phyloP scores from a whole-genome alignment of 2,888 invertebrate genomes.

The Tuta absoluta region DNA sequence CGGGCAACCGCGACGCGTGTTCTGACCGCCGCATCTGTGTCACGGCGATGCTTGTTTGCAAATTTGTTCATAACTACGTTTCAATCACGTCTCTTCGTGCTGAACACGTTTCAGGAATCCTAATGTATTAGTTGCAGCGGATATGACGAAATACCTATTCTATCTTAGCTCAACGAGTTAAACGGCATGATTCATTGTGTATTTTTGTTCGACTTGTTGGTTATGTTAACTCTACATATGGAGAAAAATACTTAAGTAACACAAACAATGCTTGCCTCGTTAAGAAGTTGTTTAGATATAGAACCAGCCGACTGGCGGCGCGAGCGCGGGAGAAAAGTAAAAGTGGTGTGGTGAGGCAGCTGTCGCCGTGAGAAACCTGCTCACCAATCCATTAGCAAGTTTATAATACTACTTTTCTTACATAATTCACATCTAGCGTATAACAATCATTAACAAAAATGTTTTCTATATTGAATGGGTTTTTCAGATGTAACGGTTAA shows the following conservation, averaged over 20 bases:
- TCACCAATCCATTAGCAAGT: slow-evolving; percentile 28
- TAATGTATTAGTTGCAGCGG: background rate
- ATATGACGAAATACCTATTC: background rate
- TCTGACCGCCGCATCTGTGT: slow-evolving; percentile 59
- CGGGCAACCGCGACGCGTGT: slow-evolving; percentile 41
- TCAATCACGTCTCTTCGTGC: slow-evolving; percentile 49
- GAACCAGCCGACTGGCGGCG: slow-evolving; percentile 36
- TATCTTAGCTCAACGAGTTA: background rate
- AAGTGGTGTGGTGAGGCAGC: slow-evolving; percentile 63
- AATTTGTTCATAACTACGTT: slow-evolving; percentile 48
- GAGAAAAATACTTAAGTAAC: background rate
- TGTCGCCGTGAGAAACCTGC: slow-evolving; percentile 48
- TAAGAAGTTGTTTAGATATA: slow-evolving; percentile 20
- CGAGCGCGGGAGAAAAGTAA: slow-evolving; percentile 71
- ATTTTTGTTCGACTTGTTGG: background rate
- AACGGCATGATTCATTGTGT: background rate
- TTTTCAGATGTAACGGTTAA: slow-evolving; percentile 50
- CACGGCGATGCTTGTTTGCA: slow-evolving; percentile 73
- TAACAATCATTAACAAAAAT: slow-evolving; percentile 43
- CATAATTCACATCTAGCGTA: slow-evolving; percentile 40
- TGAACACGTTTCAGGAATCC: slow-evolving; percentile 8
- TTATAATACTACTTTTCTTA: slow-evolving; percentile 42
- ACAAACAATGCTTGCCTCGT: slow-evolving; percentile 9
- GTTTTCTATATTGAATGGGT: slow-evolving; percentile 33
- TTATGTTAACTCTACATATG: background rate